Percentiles rank a stretch among this genome's conserved stretches.
Conservation (phyloP, 1,140 invertebrate genomes). For the Arctopsyche grandis region DNA sequence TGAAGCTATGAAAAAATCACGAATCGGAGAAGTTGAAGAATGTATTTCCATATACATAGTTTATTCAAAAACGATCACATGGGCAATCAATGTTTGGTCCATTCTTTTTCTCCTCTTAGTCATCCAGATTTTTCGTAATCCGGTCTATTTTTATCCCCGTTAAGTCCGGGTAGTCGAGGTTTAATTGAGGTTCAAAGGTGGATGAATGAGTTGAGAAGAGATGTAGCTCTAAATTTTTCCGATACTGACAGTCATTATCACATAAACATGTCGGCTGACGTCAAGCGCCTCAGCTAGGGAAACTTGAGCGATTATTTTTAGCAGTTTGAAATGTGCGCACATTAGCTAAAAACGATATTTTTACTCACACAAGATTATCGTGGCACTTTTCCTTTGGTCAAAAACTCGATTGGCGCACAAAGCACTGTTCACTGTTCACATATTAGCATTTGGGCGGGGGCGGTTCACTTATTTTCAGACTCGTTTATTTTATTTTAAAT, state of each 20-base stretch:
- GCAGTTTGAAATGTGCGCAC: not conserved
- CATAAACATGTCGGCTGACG: slow-evolving; percentile 19
- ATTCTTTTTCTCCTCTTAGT: no score
- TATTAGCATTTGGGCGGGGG: not conserved
- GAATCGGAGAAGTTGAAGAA: no score
- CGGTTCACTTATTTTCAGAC: not conserved
- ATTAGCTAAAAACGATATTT: slow-evolving; percentile 19
- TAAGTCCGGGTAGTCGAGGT: no score
- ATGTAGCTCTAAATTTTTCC: not conserved
- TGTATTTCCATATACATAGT: no score
- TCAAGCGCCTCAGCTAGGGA: slow-evolving; percentile 12
- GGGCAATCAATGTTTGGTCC: no score
- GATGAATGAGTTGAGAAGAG: no score
- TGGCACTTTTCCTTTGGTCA: not conserved
- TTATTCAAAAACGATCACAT: no score
- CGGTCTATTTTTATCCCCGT: no score
- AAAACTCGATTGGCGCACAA: no score
- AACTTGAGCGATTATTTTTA: slow-evolving; percentile 31
- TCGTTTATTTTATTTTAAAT: not conserved
- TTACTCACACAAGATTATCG: slow-evolving; percentile 9
- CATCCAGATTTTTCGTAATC: no score
- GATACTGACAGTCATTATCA: slow-evolving; percentile 16
- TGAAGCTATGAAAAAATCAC: no score
- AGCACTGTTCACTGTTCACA: not conserved
- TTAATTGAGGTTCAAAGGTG: no score